Conservation (phyloP, 2,888 invertebrate genomes). For the Meteorus cinctellus region DNA sequence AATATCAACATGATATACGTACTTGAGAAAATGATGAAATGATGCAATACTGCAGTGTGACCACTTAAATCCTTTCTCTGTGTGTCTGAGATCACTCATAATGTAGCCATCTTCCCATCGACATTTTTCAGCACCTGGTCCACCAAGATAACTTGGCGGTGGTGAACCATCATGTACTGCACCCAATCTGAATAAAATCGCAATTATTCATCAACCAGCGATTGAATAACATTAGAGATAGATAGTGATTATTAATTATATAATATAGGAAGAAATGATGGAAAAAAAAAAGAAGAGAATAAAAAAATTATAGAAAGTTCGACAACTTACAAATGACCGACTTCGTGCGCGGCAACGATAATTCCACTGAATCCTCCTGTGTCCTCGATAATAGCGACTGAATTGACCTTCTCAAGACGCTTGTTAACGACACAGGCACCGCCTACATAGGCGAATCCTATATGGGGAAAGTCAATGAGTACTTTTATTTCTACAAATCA, state of each 20-base stretch:
- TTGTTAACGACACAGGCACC: conserved; percentile 97
- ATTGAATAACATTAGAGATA: conserved; percentile 18
- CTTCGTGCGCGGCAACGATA: conserved; percentile 97
- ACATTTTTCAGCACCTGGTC: conserved; percentile 95
- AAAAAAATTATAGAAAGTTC: conserved; percentile 19
- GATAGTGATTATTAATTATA: conserved; percentile 3
- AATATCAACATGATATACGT: conserved; percentile 67
- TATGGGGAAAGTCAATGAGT: conserved; percentile 52
- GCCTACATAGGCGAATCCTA: conserved; percentile 97
- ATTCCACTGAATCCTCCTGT: conserved; percentile 97
- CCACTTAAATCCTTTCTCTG: conserved; percentile 96
- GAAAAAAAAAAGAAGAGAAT: background rate
- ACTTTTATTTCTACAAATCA: conserved; percentile 23
- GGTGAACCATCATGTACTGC: conserved; percentile 98
- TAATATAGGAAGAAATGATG: background rate
- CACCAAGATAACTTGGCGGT: conserved; percentile 94
- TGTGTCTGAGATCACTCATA: conserved; percentile 95
- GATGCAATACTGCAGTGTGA: conserved; percentile 93
- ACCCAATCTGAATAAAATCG: conserved; percentile 80
- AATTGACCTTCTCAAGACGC: conserved; percentile 95
- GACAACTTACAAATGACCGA: conserved; percentile 92
- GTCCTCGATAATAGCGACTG: conserved; percentile 96
- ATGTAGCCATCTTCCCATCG: conserved; percentile 97
- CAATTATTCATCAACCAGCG: background rate
- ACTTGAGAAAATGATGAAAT: conserved; percentile 97